Percentiles rank a stretch among this genome's conserved stretches.
Evolutionary conservation across 2,797 vertebrate genomes (phyloP).

Genomic region (Toxotes lorentzi): DNA sequence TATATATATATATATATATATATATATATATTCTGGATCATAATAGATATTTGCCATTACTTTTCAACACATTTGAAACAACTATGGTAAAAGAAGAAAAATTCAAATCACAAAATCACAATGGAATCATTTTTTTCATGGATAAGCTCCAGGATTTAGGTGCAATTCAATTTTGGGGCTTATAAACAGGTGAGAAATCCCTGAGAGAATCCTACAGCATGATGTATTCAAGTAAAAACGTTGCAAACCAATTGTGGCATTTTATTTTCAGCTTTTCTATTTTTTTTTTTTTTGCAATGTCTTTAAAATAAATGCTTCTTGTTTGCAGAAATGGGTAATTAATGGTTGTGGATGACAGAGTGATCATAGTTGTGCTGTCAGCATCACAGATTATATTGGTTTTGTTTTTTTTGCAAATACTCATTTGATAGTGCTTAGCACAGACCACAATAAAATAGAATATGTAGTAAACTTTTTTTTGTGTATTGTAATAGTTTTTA

Average conservation of each 20-base stretch:
- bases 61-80: background rate
- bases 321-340: background rate
- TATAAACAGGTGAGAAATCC: conserved; percentile 49
- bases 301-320: background rate
- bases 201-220: conserved; percentile 63
- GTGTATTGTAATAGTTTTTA: conserved; percentile 1
- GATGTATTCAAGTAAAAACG: conserved; percentile 36
- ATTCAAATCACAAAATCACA: background rate
- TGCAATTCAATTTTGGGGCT: background rate
- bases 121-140: conserved; percentile 2
- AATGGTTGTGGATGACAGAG: background rate
- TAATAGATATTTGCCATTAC: background rate
- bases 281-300: background rate
- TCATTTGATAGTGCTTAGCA: background rate
- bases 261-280: background rate
- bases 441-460: conserved; percentile 4
- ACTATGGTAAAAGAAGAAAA: background rate
- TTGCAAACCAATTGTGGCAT: background rate
- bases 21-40: background rate
- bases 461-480: background rate
- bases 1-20: background rate
- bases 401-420: background rate
- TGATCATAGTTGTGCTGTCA: background rate
- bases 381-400: background rate
- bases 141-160: background rate